Evolutionary conservation across 1,140 invertebrate species (phyloP).

Genomic region (Euborellia annulipes): DNA sequence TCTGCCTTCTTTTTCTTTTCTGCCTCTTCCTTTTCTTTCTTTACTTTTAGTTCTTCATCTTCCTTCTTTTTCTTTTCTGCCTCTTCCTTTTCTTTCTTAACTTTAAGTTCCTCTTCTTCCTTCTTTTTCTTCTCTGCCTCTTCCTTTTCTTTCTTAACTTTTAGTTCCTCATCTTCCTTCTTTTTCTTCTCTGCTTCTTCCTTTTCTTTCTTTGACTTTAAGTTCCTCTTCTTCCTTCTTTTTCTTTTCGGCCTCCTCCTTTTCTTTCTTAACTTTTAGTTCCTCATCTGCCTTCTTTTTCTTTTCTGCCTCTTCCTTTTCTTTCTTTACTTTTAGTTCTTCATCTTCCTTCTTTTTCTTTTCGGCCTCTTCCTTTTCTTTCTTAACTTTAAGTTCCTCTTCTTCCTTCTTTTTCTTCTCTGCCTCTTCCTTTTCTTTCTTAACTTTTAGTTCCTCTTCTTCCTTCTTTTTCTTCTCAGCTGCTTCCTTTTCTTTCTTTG

Average conservation of each 20-base stretch:
- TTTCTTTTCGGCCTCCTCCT: constrained; percentile 19
- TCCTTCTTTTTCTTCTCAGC: constrained; percentile 2
- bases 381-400: constrained; percentile 3
- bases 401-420: background rate
- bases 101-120: background rate
- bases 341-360: constrained; percentile 10
- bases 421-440: constrained; percentile 7
- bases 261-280: constrained; percentile 24
- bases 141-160: constrained; percentile 2
- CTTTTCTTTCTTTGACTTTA: constrained; percentile 7
- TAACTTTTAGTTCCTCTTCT: background rate
- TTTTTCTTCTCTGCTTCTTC: constrained; percentile 3
- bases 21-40: background rate
- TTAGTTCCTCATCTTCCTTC: constrained; percentile 4
- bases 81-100: constrained; percentile 2
- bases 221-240: constrained; percentile 18
- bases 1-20: too few species aligned
- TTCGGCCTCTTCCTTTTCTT: constrained; percentile 11
- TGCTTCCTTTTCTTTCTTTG: background rate
- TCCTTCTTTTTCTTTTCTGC: constrained; percentile 4
- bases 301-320: constrained; percentile 14
- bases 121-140: constrained; percentile 1
- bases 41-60: constrained; percentile 4
- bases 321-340: constrained; percentile 20
- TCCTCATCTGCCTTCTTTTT: constrained; percentile 17